These are phyloP conservation scores for Lycodopsis pacificus DNA, from an alignment of 2,797 vertebrate genomes.

Conservation along the genomic window DNA sequence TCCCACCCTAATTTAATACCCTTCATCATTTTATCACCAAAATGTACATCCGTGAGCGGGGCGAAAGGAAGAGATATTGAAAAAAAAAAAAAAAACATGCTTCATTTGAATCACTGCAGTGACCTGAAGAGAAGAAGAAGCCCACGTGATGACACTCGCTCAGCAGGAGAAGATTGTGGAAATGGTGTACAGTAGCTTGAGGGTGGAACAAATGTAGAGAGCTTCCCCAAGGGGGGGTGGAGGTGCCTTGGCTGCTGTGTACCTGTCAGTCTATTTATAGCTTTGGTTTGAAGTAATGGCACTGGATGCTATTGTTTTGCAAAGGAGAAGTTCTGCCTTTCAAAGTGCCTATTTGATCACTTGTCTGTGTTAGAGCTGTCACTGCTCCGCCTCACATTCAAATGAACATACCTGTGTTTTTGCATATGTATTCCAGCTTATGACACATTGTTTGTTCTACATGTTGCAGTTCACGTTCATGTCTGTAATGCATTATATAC, in stretches of 20 bases:
- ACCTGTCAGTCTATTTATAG: slow-evolving; percentile 72
- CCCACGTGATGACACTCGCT: slow-evolving; percentile 46
- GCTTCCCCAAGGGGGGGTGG: slow-evolving; percentile 48
- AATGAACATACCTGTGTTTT: slow-evolving; percentile 5
- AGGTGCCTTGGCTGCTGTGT: slow-evolving; percentile 58
- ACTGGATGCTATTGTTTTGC: slow-evolving; percentile 49
- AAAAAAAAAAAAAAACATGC: slow-evolving; percentile 25
- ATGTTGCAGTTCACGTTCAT: background rate
- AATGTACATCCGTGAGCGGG: slow-evolving; percentile 15
- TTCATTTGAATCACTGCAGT: slow-evolving; percentile 30
- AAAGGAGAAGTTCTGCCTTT: slow-evolving; percentile 34
- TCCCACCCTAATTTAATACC: slow-evolving; percentile 55
- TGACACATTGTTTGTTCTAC: background rate
- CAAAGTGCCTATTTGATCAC: slow-evolving; percentile 26
- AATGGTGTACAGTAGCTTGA: slow-evolving; percentile 48
- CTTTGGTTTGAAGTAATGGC: slow-evolving; percentile 54
- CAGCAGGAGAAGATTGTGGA: slow-evolving; percentile 34
- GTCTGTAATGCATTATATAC: background rate
- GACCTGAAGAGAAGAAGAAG: slow-evolving; percentile 42
- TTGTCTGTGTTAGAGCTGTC: slow-evolving; percentile 6
- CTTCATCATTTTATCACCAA: slow-evolving; percentile 52
- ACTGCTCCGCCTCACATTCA: background rate
- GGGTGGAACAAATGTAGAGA: slow-evolving; percentile 57
- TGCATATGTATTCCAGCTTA: background rate
- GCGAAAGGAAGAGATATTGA: slow-evolving; percentile 1